Conservation (phyloP, 2,888 invertebrate genomes). For the Rotaria sp. region DNA sequence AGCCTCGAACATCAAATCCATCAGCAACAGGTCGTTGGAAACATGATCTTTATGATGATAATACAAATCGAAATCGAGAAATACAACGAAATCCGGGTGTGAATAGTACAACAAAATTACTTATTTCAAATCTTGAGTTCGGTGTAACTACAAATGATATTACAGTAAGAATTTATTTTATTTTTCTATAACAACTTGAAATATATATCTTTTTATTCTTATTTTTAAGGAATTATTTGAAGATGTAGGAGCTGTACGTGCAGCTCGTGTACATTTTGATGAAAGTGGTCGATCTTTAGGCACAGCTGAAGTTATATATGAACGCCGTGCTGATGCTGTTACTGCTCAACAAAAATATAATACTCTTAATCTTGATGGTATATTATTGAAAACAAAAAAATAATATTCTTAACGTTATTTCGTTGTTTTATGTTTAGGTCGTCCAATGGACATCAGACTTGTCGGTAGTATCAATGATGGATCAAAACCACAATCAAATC, state of each 20-base stretch:
- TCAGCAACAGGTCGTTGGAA: neutral
- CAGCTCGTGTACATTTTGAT: constrained; percentile 91
- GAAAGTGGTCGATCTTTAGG: constrained; percentile 89
- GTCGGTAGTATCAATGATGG: neutral
- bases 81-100: neutral
- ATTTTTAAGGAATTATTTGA: constrained; percentile 76
- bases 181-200: neutral
- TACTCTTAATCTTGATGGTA: constrained; percentile 87
- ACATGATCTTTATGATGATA: neutral
- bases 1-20: neutral
- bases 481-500: neutral
- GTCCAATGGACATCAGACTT: constrained; percentile 37
- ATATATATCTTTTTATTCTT: neutral
- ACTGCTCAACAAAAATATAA: constrained; percentile 87
- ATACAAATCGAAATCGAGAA: neutral
- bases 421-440: neutral
- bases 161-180: constrained; percentile 28
- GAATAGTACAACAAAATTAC: constrained; percentile 33
- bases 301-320: constrained; percentile 92
- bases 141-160: constrained; percentile 38
- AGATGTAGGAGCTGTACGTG: constrained; percentile 87
- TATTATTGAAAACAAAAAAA: too few relatives aligned
- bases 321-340: constrained; percentile 81
- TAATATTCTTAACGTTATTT: neutral
- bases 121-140: constrained; percentile 38